Evolutionary conservation across 2,113 vertebrate species (phyloP).

Genomic region (Tringa solitaria): DNA sequence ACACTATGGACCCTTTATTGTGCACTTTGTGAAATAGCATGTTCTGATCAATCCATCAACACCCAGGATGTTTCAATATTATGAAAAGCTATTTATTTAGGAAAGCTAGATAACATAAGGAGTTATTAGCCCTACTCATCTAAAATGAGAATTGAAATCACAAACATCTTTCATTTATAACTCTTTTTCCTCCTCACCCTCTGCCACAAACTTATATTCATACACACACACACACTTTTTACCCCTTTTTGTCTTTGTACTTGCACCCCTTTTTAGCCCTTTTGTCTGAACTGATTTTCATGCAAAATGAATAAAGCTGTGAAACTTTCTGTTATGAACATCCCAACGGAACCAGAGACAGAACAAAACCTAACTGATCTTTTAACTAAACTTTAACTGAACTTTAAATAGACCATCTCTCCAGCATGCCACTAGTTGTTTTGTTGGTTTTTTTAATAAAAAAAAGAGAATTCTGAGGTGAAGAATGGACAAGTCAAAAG

Average conservation of each 20-base stretch:
- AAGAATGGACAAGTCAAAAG: not conserved
- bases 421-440: not conserved
- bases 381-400: not conserved
- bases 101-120: not conserved
- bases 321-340: not conserved
- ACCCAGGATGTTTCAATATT: not conserved
- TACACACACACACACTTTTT: not conserved
- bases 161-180: not conserved
- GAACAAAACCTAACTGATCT: not conserved
- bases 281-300: not conserved
- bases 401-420: not conserved
- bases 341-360: not conserved
- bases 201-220: not conserved
- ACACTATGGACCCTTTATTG: not conserved
- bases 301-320: not conserved
- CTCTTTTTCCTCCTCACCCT: not conserved
- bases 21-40: not conserved
- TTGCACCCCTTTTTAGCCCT: not conserved
- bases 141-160: not conserved
- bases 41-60: not conserved
- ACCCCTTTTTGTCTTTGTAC: not conserved
- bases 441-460: not conserved
- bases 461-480: not conserved
- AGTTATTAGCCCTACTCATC: not conserved
- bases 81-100: not conserved